Percentiles rank a stretch among this genome's conserved stretches.
These are phyloP conservation scores for Strigamia transsilvanica DNA, from an alignment of 2,888 invertebrate genomes.

Conservation along the genomic window DNA sequence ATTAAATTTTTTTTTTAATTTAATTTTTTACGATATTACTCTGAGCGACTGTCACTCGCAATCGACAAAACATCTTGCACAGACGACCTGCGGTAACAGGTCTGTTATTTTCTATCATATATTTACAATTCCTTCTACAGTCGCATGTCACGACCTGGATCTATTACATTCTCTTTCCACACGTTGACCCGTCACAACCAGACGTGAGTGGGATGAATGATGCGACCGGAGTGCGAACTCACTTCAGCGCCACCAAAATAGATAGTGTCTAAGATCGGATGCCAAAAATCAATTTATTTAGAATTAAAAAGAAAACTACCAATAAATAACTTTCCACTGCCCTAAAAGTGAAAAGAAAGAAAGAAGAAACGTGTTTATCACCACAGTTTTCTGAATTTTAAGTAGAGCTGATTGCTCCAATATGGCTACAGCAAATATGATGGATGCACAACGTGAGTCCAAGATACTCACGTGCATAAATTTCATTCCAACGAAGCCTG, in stretches of 20 bases:
- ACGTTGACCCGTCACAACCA: constrained; percentile 26
- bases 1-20: background rate
- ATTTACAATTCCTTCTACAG: constrained; percentile 30
- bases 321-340: background rate
- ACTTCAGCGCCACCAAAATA: constrained; percentile 21
- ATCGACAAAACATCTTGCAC: constrained; percentile 7
- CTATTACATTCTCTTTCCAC: constrained; percentile 30
- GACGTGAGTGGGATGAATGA: constrained; percentile 30
- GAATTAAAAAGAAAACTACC: background rate
- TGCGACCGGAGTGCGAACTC: constrained; percentile 21
- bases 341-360: background rate
- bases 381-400: background rate
- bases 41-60: background rate
- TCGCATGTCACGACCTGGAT: constrained; percentile 30
- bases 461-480: background rate
- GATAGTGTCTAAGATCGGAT: constrained; percentile 10
- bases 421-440: background rate
- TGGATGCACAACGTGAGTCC: constrained; percentile 30
- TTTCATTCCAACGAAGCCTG: constrained; percentile 3
- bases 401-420: constrained; percentile 17
- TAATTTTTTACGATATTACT: background rate
- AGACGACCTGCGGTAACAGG: constrained; percentile 20
- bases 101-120: constrained; percentile 21
- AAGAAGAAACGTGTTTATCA: background rate
- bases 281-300: background rate